A percentile compares a stretch with the other conserved stretches of the same genome.
Evolutionary conservation across 37 sponge, comb jelly and placozoan genomes (phyloP).

Genomic region (Crambe crambe): DNA sequence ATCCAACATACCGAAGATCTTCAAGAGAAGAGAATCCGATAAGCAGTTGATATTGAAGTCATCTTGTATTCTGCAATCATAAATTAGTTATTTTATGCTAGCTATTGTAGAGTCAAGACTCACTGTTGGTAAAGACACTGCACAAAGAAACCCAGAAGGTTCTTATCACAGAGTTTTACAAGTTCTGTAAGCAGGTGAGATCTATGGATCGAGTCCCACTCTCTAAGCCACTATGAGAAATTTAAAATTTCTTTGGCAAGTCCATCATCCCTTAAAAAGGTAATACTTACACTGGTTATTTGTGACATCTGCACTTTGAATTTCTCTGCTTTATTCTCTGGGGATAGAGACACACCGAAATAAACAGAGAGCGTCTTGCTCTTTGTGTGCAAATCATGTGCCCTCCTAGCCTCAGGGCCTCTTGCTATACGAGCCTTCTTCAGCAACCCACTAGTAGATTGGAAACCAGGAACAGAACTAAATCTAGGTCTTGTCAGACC

Average conservation of each 20-base stretch:
- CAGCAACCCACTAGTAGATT: conserved; percentile 22
- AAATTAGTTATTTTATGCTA: neutral
- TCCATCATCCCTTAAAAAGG: neutral
- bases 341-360: neutral
- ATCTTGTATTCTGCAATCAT: conserved; percentile 39
- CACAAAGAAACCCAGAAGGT: conserved; percentile 68
- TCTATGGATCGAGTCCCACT: conserved; percentile 39
- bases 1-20: conserved; percentile 62
- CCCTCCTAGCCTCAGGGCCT: no score
- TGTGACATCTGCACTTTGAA: conserved; percentile 60
- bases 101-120: conserved; percentile 24
- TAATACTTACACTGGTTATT: conserved; percentile 45
- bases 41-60: conserved; percentile 34
- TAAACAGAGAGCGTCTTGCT: neutral
- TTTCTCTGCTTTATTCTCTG: neutral
- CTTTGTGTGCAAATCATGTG: neutral
- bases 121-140: conserved; percentile 83
- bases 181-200: conserved; percentile 51
- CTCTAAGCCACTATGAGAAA: conserved; percentile 47
- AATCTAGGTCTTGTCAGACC: conserved; percentile 2
- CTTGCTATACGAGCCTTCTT: neutral
- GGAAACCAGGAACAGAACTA: conserved; percentile 44
- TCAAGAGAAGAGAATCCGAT: conserved; percentile 45
- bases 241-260: neutral
- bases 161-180: conserved; percentile 66